Evolutionary conservation across 1,140 invertebrate genomes (phyloP).

Genomic region (Lucilia cuprina): DNA sequence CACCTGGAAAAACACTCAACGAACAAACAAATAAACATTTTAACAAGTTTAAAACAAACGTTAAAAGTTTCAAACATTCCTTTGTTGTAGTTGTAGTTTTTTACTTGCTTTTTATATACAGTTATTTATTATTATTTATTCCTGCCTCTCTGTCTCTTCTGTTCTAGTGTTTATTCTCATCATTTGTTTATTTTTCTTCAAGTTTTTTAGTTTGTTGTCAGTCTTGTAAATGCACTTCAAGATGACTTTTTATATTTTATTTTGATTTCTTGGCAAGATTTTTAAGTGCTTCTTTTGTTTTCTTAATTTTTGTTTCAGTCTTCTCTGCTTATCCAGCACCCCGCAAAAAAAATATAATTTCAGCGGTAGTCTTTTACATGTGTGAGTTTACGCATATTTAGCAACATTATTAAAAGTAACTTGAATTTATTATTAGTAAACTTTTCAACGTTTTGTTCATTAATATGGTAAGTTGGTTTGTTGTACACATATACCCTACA

Average conservation of each 20-base stretch:
- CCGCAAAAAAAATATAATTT: background rate
- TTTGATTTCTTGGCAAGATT: background rate
- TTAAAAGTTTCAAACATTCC: slow-evolving; percentile 10
- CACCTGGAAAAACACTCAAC: background rate
- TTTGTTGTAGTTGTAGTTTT: background rate
- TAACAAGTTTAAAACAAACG: slow-evolving; percentile 13
- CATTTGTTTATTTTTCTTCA: background rate
- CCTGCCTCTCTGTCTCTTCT: background rate
- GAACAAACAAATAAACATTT: slow-evolving; percentile 1
- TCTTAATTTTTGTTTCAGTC: background rate
- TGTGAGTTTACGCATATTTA: background rate
- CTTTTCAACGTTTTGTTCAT: too few relatives aligned
- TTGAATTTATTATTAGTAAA: too few relatives aligned
- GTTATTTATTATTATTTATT: slow-evolving; percentile 4
- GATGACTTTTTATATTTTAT: background rate
- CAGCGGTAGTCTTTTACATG: background rate
- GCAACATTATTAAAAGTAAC: too few relatives aligned
- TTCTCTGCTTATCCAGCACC: too few relatives aligned
- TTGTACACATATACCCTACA: too few relatives aligned
- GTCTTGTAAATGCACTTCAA: background rate
- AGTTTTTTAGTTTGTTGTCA: background rate
- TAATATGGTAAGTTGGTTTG: too few relatives aligned
- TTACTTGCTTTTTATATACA: background rate
- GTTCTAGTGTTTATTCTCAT: background rate
- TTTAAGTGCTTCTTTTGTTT: background rate